Conservation (phyloP, 2,797 vertebrate genomes). For the Enteromius paludinosus region DNA sequence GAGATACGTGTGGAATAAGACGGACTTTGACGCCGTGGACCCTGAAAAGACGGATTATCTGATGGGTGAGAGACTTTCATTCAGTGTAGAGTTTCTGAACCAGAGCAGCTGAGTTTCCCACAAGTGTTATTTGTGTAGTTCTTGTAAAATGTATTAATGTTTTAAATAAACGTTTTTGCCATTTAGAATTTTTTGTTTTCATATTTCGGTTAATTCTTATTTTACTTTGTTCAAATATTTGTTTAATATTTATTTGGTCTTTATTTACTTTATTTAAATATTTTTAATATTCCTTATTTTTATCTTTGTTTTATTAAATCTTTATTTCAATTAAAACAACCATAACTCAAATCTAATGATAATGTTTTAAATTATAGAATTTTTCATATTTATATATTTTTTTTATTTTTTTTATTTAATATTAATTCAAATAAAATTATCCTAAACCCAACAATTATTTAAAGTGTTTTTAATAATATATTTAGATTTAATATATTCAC, state of each 20-base stretch:
- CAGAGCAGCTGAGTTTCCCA: background rate
- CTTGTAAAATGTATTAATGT: background rate
- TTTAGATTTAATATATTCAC: too few species aligned
- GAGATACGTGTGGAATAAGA: constrained; percentile 79
- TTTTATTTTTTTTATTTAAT: too few species aligned
- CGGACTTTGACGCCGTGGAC: constrained; percentile 73
- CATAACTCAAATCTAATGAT: background rate
- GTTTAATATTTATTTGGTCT: background rate
- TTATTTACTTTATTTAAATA: background rate
- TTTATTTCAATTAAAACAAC: background rate
- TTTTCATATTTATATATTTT: background rate
- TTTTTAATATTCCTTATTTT: background rate
- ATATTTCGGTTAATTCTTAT: background rate
- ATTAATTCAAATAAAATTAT: too few species aligned
- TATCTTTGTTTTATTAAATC: background rate
- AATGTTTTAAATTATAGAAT: background rate
- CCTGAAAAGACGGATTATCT: constrained; percentile 79
- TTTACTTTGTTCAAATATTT: background rate
- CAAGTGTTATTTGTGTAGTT: too few species aligned
- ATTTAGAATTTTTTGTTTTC: too few species aligned
- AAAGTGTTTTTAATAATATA: background rate
- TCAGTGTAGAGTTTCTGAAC: background rate
- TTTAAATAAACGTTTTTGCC: background rate
- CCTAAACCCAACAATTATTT: background rate
- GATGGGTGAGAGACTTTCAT: constrained; percentile 71